Evolutionary conservation across 1,140 invertebrate species (phyloP).

Genomic region (Tetraneura akinire): DNA sequence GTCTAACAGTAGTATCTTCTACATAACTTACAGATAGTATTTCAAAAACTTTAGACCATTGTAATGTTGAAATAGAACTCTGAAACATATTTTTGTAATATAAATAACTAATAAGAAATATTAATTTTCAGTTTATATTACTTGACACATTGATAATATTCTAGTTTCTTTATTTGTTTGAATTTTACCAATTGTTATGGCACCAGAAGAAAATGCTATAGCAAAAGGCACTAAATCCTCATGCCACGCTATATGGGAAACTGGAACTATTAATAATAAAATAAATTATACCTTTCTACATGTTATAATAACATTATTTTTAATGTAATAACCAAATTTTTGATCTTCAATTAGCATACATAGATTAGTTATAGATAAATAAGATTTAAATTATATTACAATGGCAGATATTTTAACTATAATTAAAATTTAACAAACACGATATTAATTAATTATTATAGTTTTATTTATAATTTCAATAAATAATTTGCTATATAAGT

Average conservation of each 20-base stretch:
- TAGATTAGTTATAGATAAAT: too few species aligned
- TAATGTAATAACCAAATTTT: too few species aligned
- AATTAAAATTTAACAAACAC: too few species aligned
- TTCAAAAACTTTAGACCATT: conserved; percentile 63
- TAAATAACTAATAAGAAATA: background rate
- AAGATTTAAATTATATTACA: too few species aligned
- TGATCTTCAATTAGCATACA: too few species aligned
- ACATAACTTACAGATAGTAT: conserved; percentile 62
- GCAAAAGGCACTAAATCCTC: conserved; percentile 64
- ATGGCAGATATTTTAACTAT: too few species aligned
- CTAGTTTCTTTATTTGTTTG: conserved; percentile 19
- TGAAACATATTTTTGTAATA: conserved; percentile 52
- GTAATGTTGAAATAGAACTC: conserved; percentile 59
- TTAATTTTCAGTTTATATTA: conserved; percentile 11
- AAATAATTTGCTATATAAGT: too few species aligned
- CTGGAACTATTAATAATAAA: conserved; percentile 60
- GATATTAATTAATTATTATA: too few species aligned
- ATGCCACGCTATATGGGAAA: conserved; percentile 64
- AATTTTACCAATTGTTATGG: conserved; percentile 61
- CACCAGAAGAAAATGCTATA: conserved; percentile 65
- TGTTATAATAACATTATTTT: too few species aligned
- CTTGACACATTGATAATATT: conserved; percentile 40
- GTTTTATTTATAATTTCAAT: too few species aligned
- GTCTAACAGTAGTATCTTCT: conserved; percentile 60
- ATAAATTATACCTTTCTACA: too few species aligned